Percentiles rank a stretch among this genome's conserved stretches.
Evolutionary conservation across 1,140 invertebrate species (phyloP).

Genomic region (Drosophila auraria): DNA sequence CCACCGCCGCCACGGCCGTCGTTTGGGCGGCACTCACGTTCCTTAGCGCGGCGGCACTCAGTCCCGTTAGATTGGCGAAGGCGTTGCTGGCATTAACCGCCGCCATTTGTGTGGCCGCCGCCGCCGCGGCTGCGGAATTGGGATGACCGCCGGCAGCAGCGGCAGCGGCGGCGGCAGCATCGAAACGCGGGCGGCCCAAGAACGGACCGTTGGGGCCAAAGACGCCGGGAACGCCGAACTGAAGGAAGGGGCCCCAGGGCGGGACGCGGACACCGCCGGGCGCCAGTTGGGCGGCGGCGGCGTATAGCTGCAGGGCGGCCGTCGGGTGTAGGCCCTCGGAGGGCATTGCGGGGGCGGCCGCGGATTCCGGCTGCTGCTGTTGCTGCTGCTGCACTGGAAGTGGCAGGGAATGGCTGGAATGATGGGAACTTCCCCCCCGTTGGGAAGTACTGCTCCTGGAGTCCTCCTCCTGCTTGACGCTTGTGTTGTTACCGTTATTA

Average conservation of each 20-base stretch:
- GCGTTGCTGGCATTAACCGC: conserved; percentile 83
- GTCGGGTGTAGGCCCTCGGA: conserved; percentile 86
- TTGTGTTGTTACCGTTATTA: conserved; percentile 15
- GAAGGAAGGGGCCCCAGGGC: conserved; percentile 86
- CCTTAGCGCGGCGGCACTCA: conserved; percentile 77
- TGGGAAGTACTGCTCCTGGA: neutral
- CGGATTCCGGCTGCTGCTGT: conserved; percentile 1
- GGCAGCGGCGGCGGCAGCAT: conserved; percentile 42
- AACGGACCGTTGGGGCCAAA: conserved; percentile 82
- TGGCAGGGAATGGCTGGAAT: conserved; percentile 8
- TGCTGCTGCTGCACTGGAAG: conserved; percentile 1
- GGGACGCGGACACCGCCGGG: conserved; percentile 86
- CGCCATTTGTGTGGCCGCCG: conserved; percentile 76
- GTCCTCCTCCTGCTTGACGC: conserved; percentile 37
- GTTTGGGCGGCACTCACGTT: conserved; percentile 81
- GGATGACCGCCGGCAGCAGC: conserved; percentile 54
- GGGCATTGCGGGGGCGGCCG: conserved; percentile 62
- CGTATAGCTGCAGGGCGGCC: conserved; percentile 87
- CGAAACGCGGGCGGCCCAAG: conserved; percentile 77
- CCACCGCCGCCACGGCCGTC: conserved; percentile 78
- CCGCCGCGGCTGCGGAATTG: conserved; percentile 65
- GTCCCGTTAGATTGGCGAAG: conserved; percentile 82
- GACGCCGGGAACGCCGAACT: conserved; percentile 86
- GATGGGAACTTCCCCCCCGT: conserved; percentile 13
- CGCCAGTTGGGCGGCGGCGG: conserved; percentile 86